phyloP scores from a whole-genome alignment of 2,888 invertebrate species.

The Antheraea assamensis region DNA sequence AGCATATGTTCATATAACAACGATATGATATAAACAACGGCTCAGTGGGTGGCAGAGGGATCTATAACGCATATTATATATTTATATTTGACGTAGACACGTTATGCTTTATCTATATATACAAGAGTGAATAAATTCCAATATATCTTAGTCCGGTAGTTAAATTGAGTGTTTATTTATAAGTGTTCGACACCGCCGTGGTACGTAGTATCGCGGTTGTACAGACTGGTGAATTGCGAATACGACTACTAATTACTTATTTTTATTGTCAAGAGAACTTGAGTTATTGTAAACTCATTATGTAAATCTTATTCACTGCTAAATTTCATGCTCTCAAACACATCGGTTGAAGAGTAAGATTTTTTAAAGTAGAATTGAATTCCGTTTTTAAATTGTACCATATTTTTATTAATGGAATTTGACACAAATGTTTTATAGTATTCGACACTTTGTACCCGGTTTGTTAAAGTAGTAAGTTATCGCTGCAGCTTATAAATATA shows the following conservation, averaged over 20 bases:
- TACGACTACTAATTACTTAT: neutral
- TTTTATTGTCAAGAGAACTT: neutral
- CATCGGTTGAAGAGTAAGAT: too few species aligned
- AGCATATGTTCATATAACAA: constrained; percentile 11
- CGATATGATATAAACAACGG: neutral
- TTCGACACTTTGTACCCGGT: too few species aligned
- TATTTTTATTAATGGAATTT: too few species aligned
- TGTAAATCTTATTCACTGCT: too few species aligned
- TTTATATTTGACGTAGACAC: constrained; percentile 7
- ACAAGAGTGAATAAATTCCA: constrained; percentile 6
- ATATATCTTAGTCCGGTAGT: constrained; percentile 13
- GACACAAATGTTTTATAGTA: too few species aligned
- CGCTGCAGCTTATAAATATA: too few species aligned
- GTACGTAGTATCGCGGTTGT: neutral
- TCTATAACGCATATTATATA: neutral
- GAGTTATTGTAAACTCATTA: too few species aligned
- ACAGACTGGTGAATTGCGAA: neutral
- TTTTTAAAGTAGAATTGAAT: too few species aligned
- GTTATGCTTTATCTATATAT: constrained; percentile 5
- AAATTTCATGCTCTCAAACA: too few species aligned
- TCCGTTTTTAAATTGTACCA: too few species aligned
- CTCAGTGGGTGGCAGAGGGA: constrained; percentile 3
- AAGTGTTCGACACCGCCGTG: neutral
- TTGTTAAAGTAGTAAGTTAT: too few species aligned
- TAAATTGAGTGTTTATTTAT: constrained; percentile 13